Percentiles rank a stretch among this genome's conserved stretches.
Conservation (phyloP, 2,113 vertebrate species). For the Chloropsis hardwickii region DNA sequence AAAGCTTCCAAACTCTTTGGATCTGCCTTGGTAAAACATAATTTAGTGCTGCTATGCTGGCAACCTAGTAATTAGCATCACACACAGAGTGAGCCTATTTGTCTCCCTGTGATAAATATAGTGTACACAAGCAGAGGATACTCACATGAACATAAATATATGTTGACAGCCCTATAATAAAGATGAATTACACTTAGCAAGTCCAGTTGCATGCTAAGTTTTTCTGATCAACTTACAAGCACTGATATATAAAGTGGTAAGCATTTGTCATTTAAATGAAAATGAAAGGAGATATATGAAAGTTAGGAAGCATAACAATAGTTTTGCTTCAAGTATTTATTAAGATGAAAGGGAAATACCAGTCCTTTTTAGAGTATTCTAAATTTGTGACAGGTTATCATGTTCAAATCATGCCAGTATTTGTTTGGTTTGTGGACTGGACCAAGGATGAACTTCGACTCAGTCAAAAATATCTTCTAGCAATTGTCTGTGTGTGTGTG, state of each 20-base stretch:
- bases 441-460: neutral
- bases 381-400: neutral
- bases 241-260: neutral
- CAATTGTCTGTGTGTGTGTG: neutral
- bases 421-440: neutral
- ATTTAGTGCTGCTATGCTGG: neutral
- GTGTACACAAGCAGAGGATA: slow-evolving; percentile 5
- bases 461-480: neutral
- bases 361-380: neutral
- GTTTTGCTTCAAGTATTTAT: neutral
- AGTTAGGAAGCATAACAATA: neutral
- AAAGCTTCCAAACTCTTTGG: neutral
- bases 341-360: neutral
- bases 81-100: neutral
- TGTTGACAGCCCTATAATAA: neutral
- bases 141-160: neutral
- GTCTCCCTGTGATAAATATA: neutral
- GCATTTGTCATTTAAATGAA: neutral
- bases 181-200: neutral
- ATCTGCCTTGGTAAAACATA: neutral
- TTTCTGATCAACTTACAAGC: neutral
- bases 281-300: neutral
- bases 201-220: neutral
- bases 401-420: neutral
- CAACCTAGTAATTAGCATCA: slow-evolving; percentile 14